Conservation (phyloP, 2,888 invertebrate genomes). For the Tolmerus cingulatus region DNA sequence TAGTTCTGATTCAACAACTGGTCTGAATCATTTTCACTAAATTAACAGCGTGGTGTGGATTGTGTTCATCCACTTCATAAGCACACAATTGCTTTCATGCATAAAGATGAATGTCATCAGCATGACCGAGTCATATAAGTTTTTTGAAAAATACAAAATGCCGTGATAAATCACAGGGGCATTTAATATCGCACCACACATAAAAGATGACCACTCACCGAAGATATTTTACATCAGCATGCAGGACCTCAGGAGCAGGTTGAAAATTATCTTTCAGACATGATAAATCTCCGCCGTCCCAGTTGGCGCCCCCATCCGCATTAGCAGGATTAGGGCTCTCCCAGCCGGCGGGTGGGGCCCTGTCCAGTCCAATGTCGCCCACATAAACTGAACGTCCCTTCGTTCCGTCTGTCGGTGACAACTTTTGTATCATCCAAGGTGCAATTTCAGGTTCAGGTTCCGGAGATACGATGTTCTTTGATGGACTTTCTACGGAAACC, state of each 20-base stretch:
- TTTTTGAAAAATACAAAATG: background rate
- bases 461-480: background rate
- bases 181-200: background rate
- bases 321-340: background rate
- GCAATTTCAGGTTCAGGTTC: conserved; percentile 22
- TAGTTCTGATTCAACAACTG: background rate
- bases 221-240: conserved; percentile 51
- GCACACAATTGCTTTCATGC: background rate
- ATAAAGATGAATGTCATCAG: background rate
- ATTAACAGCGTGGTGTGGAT: background rate
- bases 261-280: conserved; percentile 49
- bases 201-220: conserved; percentile 45
- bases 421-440: conserved; percentile 25
- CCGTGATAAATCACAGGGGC: background rate
- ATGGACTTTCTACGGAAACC: conserved; percentile 46
- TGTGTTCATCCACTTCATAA: background rate
- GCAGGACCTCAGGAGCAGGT: conserved; percentile 49
- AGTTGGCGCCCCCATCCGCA: background rate
- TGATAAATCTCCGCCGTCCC: conserved; percentile 50
- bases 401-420: conserved; percentile 4
- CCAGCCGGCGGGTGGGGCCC: background rate
- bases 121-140: background rate
- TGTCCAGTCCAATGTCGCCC: background rate
- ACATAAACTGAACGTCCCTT: background rate
- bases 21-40: background rate